phyloP scores from a whole-genome alignment of 2,113 vertebrate genomes.

The Leptosomus discolor region DNA sequence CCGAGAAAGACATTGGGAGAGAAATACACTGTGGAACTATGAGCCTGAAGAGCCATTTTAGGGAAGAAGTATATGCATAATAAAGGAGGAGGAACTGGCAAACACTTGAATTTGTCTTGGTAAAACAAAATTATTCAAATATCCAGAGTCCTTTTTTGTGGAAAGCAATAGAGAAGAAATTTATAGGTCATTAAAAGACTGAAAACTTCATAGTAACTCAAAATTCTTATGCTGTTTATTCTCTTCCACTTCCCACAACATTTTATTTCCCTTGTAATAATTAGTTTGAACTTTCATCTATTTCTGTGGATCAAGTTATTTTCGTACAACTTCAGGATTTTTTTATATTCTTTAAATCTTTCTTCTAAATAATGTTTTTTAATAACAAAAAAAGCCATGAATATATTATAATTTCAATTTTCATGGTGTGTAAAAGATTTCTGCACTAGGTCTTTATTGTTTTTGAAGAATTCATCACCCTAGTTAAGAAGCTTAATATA shows the following conservation, averaged over 20 bases:
- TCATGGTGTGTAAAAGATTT: slow-evolving; percentile 65
- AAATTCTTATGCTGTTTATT: not conserved
- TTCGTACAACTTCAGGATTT: slow-evolving; percentile 35
- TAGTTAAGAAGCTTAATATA: slow-evolving; percentile 85
- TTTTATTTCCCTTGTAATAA: slow-evolving; percentile 18
- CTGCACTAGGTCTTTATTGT: slow-evolving; percentile 77
- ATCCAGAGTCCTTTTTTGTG: not conserved
- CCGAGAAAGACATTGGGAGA: not conserved
- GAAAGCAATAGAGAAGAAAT: not conserved
- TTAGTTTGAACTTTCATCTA: slow-evolving; percentile 35
- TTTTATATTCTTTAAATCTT: slow-evolving; percentile 55
- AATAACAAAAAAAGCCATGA: slow-evolving; percentile 17
- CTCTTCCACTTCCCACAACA: not conserved
- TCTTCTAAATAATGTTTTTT: slow-evolving; percentile 50
- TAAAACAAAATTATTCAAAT: not conserved
- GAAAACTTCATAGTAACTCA: not conserved
- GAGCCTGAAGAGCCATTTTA: not conserved
- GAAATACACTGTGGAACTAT: not conserved
- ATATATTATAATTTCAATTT: slow-evolving; percentile 74
- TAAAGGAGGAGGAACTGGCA: not conserved
- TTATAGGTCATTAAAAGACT: not conserved
- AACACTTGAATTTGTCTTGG: not conserved
- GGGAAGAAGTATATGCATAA: not conserved
- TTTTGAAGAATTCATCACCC: slow-evolving; percentile 81
- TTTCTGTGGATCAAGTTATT: slow-evolving; percentile 50